phyloP scores from a whole-genome alignment of 2,113 vertebrate species.

The Orthonyx spaldingii region DNA sequence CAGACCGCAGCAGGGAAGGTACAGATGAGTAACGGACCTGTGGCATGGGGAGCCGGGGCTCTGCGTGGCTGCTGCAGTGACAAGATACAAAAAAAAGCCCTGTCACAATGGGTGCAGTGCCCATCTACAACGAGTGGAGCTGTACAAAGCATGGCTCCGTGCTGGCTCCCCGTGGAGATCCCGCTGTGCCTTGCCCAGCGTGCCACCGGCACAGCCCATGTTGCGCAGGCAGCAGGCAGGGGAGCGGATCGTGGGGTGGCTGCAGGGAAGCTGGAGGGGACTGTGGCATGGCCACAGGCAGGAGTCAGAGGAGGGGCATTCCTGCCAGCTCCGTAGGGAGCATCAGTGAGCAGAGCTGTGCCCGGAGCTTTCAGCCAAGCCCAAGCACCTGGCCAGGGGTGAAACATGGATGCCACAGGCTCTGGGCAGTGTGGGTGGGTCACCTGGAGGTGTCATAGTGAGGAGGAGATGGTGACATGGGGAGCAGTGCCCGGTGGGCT shows the following conservation, averaged over 20 bases:
- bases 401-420: background rate
- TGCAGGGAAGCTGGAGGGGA: background rate
- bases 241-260: background rate
- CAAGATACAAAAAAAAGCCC: background rate
- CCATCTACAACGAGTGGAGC: background rate
- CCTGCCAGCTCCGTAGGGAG: background rate
- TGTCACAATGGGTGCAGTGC: background rate
- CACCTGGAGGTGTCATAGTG: background rate
- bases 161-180: background rate
- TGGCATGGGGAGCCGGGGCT: background rate
- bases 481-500: fast-evolving
- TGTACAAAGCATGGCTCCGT: background rate
- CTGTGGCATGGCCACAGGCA: background rate
- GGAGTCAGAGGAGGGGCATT: background rate
- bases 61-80: background rate
- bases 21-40: slow-evolving; percentile 2
- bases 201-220: background rate
- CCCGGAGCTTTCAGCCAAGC: background rate
- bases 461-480: background rate
- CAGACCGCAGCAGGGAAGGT: background rate
- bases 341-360: background rate
- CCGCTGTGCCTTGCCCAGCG: background rate
- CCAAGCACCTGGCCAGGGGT: background rate
- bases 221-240: background rate
- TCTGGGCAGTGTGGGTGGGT: background rate